phyloP scores from a whole-genome alignment of 2,113 vertebrate species.

The Pavo muticus region DNA sequence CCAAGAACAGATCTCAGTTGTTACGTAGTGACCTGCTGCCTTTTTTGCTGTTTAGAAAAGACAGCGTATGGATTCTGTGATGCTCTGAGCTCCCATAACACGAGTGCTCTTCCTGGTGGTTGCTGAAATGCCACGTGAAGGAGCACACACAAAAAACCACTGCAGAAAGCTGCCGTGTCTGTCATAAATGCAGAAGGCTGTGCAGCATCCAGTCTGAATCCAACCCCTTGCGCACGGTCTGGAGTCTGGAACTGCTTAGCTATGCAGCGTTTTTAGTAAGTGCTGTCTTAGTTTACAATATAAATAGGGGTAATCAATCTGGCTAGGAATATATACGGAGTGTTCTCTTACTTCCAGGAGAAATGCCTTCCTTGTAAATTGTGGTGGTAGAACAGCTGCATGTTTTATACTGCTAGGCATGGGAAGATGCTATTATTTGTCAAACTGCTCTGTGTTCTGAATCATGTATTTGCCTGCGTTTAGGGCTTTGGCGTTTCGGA shows the following conservation, averaged over 20 bases:
- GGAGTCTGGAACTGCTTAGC: slow-evolving; percentile 40
- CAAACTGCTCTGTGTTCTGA: neutral
- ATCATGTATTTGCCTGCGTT: neutral
- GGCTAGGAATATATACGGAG: slow-evolving; percentile 27
- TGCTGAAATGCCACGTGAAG: neutral
- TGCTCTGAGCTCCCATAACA: slow-evolving; percentile 3
- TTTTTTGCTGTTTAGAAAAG: neutral
- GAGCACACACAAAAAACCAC: neutral
- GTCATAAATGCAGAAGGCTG: neutral
- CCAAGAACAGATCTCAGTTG: neutral
- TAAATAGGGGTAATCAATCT: slow-evolving; percentile 55
- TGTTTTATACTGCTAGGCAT: neutral
- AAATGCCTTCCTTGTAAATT: slow-evolving; percentile 24
- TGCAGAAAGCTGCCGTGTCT: neutral
- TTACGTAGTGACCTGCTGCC: neutral
- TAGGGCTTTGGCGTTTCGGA: neutral
- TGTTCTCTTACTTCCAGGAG: slow-evolving; percentile 31
- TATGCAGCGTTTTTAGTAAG: neutral
- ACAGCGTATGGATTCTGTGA: fast-evolving
- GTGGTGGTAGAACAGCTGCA: slow-evolving; percentile 44
- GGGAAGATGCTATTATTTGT: slow-evolving; percentile 23
- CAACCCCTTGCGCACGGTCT: neutral
- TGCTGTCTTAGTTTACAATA: slow-evolving; percentile 49
- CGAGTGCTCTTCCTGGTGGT: neutral
- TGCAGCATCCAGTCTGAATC: neutral